Conservation (phyloP, 2,888 invertebrate species). For the Zootermopsis nevadensis region DNA sequence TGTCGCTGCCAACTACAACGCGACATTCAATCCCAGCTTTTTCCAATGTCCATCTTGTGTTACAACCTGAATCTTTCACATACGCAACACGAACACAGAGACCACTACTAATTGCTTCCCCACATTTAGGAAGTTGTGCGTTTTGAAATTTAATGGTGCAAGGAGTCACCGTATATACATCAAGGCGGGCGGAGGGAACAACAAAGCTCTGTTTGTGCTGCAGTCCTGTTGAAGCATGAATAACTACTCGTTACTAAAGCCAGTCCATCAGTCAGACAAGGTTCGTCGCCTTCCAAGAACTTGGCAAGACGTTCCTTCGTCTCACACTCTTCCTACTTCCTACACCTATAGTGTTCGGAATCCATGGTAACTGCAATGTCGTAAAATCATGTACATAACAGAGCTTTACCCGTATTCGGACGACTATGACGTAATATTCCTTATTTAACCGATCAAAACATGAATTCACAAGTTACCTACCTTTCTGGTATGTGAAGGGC, state of each 20-base stretch:
- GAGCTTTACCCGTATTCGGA: no score
- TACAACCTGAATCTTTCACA: no score
- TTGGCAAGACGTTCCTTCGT: conserved; percentile 27
- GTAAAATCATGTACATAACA: no score
- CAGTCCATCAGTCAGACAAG: conserved; percentile 47
- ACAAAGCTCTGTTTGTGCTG: conserved; percentile 11
- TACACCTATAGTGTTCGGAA: background rate
- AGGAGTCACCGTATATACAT: conserved; percentile 9
- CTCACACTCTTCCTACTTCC: background rate
- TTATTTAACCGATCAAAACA: no score
- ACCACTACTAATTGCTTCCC: conserved; percentile 19
- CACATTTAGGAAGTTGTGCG: conserved; percentile 36
- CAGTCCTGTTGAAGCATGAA: conserved; percentile 43
- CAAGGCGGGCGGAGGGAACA: background rate
- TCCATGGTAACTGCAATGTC: background rate
- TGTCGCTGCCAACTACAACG: no score
- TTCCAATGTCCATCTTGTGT: no score
- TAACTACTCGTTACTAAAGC: conserved; percentile 9
- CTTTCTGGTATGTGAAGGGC: no score
- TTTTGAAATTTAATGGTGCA: conserved; percentile 46
- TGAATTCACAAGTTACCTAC: no score
- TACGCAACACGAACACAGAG: no score
- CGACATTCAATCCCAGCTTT: no score
- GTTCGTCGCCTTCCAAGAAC: conserved; percentile 48
- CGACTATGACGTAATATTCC: no score